Evolutionary conservation across 2,888 invertebrate species (phyloP).

Genomic region (Nomada hirtipes): DNA sequence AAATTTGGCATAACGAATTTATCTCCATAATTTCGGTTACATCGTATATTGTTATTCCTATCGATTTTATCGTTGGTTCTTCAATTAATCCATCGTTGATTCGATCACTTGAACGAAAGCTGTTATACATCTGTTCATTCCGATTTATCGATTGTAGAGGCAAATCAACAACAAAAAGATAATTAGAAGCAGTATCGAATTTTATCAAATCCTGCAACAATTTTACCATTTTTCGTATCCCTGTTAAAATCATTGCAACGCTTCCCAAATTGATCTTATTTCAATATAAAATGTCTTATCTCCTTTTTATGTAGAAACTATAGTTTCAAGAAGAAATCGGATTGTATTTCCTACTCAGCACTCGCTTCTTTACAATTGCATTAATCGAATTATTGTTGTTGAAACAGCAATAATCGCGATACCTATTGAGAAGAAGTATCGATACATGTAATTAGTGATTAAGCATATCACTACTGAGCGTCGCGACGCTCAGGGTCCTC

Average conservation of each 20-base stretch:
- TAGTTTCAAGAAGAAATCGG: not conserved
- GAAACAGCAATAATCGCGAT: no score
- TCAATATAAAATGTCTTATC: not conserved
- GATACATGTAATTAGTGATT: no score
- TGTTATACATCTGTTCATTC: no score
- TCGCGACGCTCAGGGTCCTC: no score
- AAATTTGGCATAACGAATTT: slow-evolving; percentile 13
- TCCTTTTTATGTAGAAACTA: not conserved
- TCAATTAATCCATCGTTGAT: not conserved
- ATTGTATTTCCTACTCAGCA: no score
- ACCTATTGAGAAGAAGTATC: no score
- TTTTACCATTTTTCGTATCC: not conserved
- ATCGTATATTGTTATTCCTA: no score
- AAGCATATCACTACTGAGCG: no score
- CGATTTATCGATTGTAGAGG: not conserved
- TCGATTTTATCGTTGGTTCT: not conserved
- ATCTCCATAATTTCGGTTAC: slow-evolving; percentile 13
- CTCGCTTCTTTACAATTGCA: no score
- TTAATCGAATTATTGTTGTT: no score
- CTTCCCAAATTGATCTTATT: not conserved
- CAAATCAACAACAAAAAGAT: not conserved
- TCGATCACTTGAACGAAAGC: not conserved
- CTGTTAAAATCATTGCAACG: not conserved
- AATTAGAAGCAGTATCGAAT: not conserved
- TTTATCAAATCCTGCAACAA: not conserved